Percentiles rank a stretch among this genome's conserved stretches.
phyloP scores from a whole-genome alignment of 2,797 vertebrate species.

The Sus cebifrons region DNA sequence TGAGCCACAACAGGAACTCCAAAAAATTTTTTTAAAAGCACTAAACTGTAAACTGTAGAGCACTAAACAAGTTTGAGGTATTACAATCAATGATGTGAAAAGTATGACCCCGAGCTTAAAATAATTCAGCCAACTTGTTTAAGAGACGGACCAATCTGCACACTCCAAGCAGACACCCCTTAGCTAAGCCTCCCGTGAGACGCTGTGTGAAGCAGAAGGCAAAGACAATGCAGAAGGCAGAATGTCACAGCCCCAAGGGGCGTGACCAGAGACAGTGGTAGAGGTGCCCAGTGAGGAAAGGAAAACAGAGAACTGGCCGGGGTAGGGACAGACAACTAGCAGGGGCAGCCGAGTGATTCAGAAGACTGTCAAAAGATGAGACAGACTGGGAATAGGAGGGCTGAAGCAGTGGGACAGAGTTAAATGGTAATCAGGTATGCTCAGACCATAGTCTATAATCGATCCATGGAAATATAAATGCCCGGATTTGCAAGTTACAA shows the following conservation, averaged over 20 bases:
- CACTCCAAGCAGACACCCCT: not conserved
- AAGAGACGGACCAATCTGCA: not conserved
- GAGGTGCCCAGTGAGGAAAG: not conserved
- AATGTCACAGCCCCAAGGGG: not conserved
- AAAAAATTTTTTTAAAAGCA: not conserved
- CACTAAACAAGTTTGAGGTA: not conserved
- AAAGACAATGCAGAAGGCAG: too few species aligned
- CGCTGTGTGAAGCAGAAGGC: not conserved
- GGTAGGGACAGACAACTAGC: not conserved
- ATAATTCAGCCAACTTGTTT: not conserved
- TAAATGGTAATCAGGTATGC: not conserved
- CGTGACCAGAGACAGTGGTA: not conserved
- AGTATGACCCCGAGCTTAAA: not conserved
- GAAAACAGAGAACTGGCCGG: not conserved
- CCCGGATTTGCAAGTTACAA: not conserved
- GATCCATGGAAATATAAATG: not conserved
- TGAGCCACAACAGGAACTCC: too few species aligned
- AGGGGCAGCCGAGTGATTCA: not conserved
- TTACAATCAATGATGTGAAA: not conserved
- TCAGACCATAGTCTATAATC: not conserved
- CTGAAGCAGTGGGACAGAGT: not conserved
- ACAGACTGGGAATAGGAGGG: not conserved
- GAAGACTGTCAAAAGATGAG: not conserved
- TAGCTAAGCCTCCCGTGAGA: not conserved
- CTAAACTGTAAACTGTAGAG: not conserved